phyloP scores from a whole-genome alignment of 2,888 invertebrate species.

The Linnaemya tessellans region DNA sequence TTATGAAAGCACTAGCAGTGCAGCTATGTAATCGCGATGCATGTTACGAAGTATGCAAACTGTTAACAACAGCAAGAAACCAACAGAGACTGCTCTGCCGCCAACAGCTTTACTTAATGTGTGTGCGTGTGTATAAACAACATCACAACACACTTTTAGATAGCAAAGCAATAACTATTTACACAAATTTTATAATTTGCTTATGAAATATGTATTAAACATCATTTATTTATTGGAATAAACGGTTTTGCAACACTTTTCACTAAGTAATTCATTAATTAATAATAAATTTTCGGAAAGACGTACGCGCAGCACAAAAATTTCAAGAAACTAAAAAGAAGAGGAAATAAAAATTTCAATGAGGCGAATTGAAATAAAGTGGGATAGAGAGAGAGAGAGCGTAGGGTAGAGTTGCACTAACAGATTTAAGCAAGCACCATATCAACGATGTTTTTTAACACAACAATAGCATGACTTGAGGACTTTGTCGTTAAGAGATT shows the following conservation, averaged over 20 bases:
- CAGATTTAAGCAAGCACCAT: too few species aligned
- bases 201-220: background rate
- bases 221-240: background rate
- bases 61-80: background rate
- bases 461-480: too few species aligned
- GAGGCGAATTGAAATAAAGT: too few species aligned
- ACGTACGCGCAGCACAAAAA: background rate
- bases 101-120: background rate
- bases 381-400: too few species aligned
- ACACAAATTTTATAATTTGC: background rate
- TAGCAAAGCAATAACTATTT: background rate
- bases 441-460: too few species aligned
- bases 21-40: too few species aligned
- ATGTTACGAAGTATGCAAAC: background rate
- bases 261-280: background rate
- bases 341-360: background rate
- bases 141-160: background rate
- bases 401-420: too few species aligned
- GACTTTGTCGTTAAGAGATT: too few species aligned
- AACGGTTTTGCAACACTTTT: too few species aligned
- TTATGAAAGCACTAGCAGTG: too few species aligned
- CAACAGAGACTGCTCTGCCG: background rate
- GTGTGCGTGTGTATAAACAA: too few species aligned
- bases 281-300: background rate
- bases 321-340: background rate